A percentile compares a stretch with the other conserved stretches of the same genome.
Evolutionary conservation across 2,797 vertebrate genomes (phyloP).

Genomic region (Eulemur coronatus): DNA sequence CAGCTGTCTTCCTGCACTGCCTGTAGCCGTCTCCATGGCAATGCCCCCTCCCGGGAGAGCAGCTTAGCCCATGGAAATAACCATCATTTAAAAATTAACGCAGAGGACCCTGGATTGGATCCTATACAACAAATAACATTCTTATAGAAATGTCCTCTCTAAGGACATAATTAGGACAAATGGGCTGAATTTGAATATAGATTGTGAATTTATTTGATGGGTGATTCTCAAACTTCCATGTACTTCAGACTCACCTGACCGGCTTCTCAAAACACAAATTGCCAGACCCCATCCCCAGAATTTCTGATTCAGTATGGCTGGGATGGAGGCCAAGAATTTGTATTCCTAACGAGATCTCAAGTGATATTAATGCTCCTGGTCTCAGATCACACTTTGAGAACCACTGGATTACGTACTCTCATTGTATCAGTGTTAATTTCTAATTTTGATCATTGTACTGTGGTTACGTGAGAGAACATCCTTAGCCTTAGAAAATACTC

Average conservation of each 20-base stretch:
- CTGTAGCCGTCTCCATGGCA: slow-evolving; percentile 39
- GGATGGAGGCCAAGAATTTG: neutral
- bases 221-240: neutral
- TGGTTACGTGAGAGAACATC: neutral
- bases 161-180: neutral
- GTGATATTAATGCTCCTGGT: neutral
- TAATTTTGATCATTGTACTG: neutral
- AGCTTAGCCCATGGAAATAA: neutral
- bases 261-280: neutral
- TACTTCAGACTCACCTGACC: neutral
- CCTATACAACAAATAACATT: neutral
- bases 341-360: neutral
- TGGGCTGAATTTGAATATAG: neutral
- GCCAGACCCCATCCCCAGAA: neutral
- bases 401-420: neutral
- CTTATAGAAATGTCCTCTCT: neutral
- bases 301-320: neutral
- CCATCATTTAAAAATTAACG: neutral
- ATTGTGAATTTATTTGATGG: neutral
- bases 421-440: neutral
- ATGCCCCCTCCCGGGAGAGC: neutral
- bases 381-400: neutral
- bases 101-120: neutral
- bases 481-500: neutral
- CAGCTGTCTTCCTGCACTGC: neutral